A percentile compares a stretch with the other conserved stretches of the same genome.
Evolutionary conservation across 2,888 invertebrate species (phyloP).

Genomic region (Phalera bucephala): DNA sequence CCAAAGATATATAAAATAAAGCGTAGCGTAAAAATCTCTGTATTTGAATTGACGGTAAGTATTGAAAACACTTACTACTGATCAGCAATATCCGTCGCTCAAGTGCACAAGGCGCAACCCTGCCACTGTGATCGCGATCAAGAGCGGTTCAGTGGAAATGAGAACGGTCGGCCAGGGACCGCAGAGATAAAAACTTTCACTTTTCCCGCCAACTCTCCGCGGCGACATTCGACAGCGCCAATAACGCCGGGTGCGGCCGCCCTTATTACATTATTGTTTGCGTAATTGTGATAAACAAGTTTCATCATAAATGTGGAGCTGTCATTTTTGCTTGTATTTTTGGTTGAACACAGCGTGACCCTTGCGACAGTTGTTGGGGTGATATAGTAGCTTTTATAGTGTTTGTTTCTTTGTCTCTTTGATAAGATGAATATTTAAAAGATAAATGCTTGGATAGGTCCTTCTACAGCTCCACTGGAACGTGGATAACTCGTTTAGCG

Average conservation of each 20-base stretch:
- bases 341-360: conserved; percentile 5
- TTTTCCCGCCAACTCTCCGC: conserved; percentile 70
- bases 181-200: conserved; percentile 78
- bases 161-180: conserved; percentile 70
- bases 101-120: conserved; percentile 50
- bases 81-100: conserved; percentile 50
- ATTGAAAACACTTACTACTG: too few species aligned
- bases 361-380: neutral
- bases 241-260: conserved; percentile 64
- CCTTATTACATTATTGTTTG: conserved; percentile 69
- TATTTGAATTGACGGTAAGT: too few species aligned
- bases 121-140: conserved; percentile 64
- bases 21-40: too few species aligned
- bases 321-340: conserved; percentile 22
- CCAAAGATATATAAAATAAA: too few species aligned
- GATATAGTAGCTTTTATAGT: too few species aligned
- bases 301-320: conserved; percentile 42
- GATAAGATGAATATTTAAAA: too few species aligned
- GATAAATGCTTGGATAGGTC: too few species aligned
- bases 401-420: too few species aligned
- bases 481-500: too few species aligned
- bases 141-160: conserved; percentile 69
- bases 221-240: conserved; percentile 64
- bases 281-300: conserved; percentile 65
- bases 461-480: too few species aligned